A percentile compares a stretch with the other conserved stretches of the same genome.
phyloP scores from a whole-genome alignment of 2,888 invertebrate genomes.

The Chirona hameri region DNA sequence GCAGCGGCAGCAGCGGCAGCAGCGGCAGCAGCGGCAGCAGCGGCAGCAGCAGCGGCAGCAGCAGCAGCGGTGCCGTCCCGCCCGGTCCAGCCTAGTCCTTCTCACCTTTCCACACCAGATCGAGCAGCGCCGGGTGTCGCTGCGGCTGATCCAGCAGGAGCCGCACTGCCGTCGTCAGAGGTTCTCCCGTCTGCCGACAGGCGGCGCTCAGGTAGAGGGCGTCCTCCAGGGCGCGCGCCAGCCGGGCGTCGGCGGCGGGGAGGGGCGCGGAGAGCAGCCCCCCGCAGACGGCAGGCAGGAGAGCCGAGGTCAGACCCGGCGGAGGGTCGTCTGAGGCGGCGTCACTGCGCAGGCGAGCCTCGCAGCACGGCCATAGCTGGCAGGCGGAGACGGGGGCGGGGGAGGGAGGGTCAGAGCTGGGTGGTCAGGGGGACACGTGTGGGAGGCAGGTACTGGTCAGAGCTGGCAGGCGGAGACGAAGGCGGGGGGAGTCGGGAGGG shows the following conservation, averaged over 20 bases:
- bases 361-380: neutral
- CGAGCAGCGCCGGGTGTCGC: constrained; percentile 59
- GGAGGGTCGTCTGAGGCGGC: neutral
- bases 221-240: constrained; percentile 8
- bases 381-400: neutral
- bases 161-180: constrained; percentile 49
- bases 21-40: no score
- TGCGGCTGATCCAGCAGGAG: constrained; percentile 46
- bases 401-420: no score
- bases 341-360: neutral
- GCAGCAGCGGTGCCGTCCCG: no score
- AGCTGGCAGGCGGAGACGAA: no score
- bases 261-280: constrained; percentile 4
- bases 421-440: no score
- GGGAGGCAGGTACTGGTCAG: no score
- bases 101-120: constrained; percentile 10
- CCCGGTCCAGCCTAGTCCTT: no score
- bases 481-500: no score
- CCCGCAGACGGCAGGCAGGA: constrained; percentile 12
- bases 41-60: no score
- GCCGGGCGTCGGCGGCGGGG: neutral
- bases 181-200: constrained; percentile 50
- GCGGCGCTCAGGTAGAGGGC: constrained; percentile 49
- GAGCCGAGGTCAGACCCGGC: constrained; percentile 1
- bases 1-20: no score